Evolutionary conservation across 2,888 invertebrate species (phyloP).

Genomic region (Bellardia bayeri): DNA sequence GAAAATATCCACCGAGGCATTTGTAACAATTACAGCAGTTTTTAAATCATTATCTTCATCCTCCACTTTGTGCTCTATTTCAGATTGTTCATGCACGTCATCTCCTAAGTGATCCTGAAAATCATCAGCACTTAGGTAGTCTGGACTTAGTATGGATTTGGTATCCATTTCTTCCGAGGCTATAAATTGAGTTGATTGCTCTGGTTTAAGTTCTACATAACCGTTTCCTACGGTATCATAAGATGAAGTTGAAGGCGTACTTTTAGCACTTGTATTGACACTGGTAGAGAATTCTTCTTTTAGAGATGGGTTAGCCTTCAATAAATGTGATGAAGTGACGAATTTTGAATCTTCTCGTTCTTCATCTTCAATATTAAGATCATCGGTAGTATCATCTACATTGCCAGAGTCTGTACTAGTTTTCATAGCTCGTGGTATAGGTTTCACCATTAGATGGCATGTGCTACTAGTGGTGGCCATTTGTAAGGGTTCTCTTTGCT

Average conservation of each 20-base stretch:
- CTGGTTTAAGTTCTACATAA: slow-evolving; percentile 69
- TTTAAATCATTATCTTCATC: background rate
- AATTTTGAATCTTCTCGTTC: slow-evolving; percentile 1
- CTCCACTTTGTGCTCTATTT: slow-evolving; percentile 1
- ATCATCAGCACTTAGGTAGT: slow-evolving; percentile 85
- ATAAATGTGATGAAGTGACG: background rate
- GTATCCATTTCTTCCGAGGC: slow-evolving; percentile 75
- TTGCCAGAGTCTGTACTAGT: slow-evolving; percentile 84
- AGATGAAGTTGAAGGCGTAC: slow-evolving; percentile 83
- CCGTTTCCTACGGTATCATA: slow-evolving; percentile 84
- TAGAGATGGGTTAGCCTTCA: background rate
- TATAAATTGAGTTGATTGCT: slow-evolving; percentile 55
- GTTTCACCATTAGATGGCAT: slow-evolving; percentile 78
- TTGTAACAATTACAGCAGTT: slow-evolving; percentile 89
- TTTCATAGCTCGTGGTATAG: slow-evolving; percentile 82
- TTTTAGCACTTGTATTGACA: slow-evolving; percentile 71
- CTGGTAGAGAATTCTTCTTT: slow-evolving; percentile 38
- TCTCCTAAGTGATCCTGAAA: slow-evolving; percentile 81
- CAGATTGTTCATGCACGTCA: slow-evolving; percentile 65
- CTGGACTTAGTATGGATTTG: slow-evolving; percentile 79
- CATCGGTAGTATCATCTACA: slow-evolving; percentile 83
- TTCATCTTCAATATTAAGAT: slow-evolving; percentile 78
- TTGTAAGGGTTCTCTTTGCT: slow-evolving; percentile 74
- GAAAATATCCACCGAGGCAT: slow-evolving; percentile 88
- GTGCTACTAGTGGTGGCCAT: slow-evolving; percentile 56